Evolutionary conservation across 1,140 invertebrate genomes (phyloP).

Genomic region (Bilobella aurantiaca): DNA sequence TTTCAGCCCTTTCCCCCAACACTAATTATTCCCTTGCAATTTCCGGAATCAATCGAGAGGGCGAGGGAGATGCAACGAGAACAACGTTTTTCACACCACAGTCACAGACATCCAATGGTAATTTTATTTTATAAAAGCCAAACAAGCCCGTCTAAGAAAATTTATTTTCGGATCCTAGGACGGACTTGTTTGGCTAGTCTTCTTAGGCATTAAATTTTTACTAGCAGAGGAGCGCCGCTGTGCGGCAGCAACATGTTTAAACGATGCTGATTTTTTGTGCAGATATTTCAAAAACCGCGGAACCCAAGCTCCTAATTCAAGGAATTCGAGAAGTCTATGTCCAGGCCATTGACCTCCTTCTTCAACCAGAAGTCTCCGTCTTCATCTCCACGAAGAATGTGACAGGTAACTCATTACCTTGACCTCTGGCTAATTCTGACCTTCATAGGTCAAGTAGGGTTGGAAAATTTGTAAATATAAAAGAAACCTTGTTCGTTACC

Average conservation of each 20-base stretch:
- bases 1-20: constrained; percentile 64
- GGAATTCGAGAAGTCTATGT: constrained; percentile 27
- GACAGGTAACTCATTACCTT: too few species aligned
- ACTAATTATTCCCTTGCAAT: constrained; percentile 65
- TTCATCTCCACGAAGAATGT: constrained; percentile 24
- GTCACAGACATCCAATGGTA: constrained; percentile 50
- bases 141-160: too few species aligned
- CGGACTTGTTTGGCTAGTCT: too few species aligned
- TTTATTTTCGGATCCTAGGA: too few species aligned
- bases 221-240: too few species aligned
- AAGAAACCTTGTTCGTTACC: constrained; percentile 20
- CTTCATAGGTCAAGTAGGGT: too few species aligned
- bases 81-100: constrained; percentile 54
- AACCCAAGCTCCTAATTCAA: constrained; percentile 26
- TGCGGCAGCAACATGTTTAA: constrained; percentile 12
- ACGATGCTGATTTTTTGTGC: background rate
- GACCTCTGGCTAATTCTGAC: too few species aligned
- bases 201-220: too few species aligned
- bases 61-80: constrained; percentile 59
- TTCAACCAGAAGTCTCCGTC: constrained; percentile 25
- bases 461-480: too few species aligned
- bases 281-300: constrained; percentile 25
- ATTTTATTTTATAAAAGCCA: too few species aligned
- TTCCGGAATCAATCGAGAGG: constrained; percentile 65
- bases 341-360: constrained; percentile 22